Base-by-base conservation (phyloP, 2,113 vertebrate genomes). In the Thymallus thymallus region DNA sequence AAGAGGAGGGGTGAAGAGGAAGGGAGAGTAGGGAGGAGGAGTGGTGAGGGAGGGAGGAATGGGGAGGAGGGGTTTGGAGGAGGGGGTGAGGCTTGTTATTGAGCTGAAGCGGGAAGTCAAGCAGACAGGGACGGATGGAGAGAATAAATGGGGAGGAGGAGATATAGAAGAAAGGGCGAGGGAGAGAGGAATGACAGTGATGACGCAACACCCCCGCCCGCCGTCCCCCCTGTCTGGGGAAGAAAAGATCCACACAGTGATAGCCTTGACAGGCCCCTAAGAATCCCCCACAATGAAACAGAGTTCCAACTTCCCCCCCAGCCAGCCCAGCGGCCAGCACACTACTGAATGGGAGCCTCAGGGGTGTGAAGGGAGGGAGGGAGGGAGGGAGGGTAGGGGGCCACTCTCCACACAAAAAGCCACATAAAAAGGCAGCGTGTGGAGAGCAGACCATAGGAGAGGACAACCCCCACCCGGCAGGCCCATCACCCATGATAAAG, bases 241-340 rank as follows among this genome's bases (percentile, higher is more conserved):
- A 91, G 87, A 88, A 91, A 91, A 90, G 84, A 87, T 85, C 83
- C 88, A 92, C 91, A 93, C 93, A 93, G 92, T 92, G 85, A 71
- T 87, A 87, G 92, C 91, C 88, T 92, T 92, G 90, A 94, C 88
- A 92, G 85, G 84, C 81, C 89, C 87, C 87, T 89, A 88, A 91
- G 88, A 91, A 89, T 86, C 81, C 80, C 64, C 64, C 68, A 80
- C 76, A 74, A 91, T 90, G 92, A 92, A 92, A 88, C 86, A 85
- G 82, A 84, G 82, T 72, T 77, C 84, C 84, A 87, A 84, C 88
- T 86, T 81, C 89, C 88, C 90, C 32, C 87, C 80, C 68, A 35
- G 35, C 68, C 23, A 84, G 85, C 80, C 83, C 81, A 0, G 77
- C 78, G 72, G 80, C 35, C 35, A 41, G 35, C 35, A 41, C 35